Conservation (phyloP, 2,888 invertebrate genomes). For the Acleris literana region DNA sequence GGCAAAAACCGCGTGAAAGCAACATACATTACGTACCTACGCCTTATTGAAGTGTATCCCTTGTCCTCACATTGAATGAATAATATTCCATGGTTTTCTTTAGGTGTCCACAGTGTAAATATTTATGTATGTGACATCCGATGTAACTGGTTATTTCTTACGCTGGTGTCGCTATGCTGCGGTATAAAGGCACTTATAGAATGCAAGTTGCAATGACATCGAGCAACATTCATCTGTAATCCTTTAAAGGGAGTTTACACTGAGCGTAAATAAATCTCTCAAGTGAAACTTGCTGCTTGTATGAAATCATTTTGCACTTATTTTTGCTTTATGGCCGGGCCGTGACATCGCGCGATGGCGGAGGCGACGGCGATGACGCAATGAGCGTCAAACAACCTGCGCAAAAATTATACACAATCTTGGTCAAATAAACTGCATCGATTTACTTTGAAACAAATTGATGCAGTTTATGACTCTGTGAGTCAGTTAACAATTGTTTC, state of each 20-base stretch:
- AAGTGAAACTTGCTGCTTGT: background rate
- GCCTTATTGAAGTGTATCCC: conserved; percentile 30
- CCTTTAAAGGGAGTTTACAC: conserved; percentile 23
- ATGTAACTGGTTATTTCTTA: conserved; percentile 31
- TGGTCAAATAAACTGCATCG: too few relatives aligned
- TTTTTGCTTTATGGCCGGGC: too few relatives aligned
- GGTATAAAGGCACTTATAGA: conserved; percentile 20
- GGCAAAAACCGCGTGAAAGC: conserved; percentile 23
- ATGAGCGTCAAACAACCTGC: too few relatives aligned
- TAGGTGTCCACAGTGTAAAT: conserved; percentile 32
- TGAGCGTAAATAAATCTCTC: conserved; percentile 8
- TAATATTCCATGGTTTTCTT: conserved; percentile 35
- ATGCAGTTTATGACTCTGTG: too few relatives aligned
- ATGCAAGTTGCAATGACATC: conserved; percentile 15
- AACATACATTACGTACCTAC: conserved; percentile 21
- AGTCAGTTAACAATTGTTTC: too few relatives aligned
- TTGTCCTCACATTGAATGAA: conserved; percentile 30
- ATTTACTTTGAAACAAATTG: too few relatives aligned
- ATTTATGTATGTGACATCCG: conserved; percentile 32
- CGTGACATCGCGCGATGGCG: too few relatives aligned
- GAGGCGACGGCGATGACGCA: too few relatives aligned
- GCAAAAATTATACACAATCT: too few relatives aligned
- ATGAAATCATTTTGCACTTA: background rate
- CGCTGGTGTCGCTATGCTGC: conserved; percentile 11
- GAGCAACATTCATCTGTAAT: conserved; percentile 7